Percentiles rank a stretch among this genome's conserved stretches.
Evolutionary conservation across 2,797 vertebrate genomes (phyloP).

Genomic region (Neosilurus mollespiculum): DNA sequence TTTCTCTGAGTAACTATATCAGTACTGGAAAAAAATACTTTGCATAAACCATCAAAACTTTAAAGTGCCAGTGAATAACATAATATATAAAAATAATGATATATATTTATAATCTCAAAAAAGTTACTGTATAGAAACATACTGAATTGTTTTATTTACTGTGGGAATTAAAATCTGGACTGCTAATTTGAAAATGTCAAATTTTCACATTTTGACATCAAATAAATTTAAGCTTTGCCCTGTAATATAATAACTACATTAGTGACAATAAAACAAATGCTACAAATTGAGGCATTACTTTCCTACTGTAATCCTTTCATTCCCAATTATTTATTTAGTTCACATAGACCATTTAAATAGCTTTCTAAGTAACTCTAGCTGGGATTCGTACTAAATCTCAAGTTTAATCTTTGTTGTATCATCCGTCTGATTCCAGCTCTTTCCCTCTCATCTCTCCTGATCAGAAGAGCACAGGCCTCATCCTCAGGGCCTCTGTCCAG

Average conservation of each 20-base stretch:
- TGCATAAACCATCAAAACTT: not conserved
- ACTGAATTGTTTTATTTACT: not conserved
- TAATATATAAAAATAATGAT: not conserved
- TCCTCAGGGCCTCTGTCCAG: slow-evolving; percentile 64
- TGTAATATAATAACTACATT: not conserved
- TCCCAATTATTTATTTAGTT: slow-evolving; percentile 16
- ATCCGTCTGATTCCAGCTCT: slow-evolving; percentile 39
- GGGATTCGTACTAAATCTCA: slow-evolving; percentile 54
- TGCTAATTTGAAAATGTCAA: not conserved
- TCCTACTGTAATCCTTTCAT: not conserved
- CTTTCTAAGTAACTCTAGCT: slow-evolving; percentile 43
- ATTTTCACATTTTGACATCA: not conserved
- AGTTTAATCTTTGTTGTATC: slow-evolving; percentile 39
- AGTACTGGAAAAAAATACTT: not conserved
- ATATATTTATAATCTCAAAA: not conserved
- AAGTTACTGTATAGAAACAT: not conserved
- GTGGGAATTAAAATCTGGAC: not conserved
- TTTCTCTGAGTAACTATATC: not conserved
- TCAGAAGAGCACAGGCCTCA: slow-evolving; percentile 45
- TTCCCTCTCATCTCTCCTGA: slow-evolving; percentile 22
- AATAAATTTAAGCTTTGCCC: not conserved
- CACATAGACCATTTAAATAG: slow-evolving; percentile 19
- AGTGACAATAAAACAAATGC: not conserved
- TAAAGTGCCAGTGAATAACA: not conserved
- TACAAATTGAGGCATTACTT: not conserved